phyloP scores from a whole-genome alignment of 2,797 vertebrate species.

The Threskiornis aethiopicus region DNA sequence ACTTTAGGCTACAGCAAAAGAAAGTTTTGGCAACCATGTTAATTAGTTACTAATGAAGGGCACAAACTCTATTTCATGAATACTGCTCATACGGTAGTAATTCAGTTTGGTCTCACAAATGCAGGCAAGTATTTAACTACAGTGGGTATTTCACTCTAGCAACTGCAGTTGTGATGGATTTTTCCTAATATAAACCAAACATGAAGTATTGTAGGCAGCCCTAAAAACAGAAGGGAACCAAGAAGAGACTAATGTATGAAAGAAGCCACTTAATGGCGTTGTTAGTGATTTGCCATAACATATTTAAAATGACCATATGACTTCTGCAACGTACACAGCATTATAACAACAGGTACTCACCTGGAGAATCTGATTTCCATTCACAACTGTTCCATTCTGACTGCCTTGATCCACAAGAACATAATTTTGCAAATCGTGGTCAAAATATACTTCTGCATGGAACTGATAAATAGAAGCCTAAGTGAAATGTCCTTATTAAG shows the following conservation, averaged over 20 bases:
- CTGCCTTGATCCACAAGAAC: slow-evolving; percentile 92
- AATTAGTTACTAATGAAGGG: background rate
- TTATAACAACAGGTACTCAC: slow-evolving; percentile 64
- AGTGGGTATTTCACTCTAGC: background rate
- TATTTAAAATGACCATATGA: background rate
- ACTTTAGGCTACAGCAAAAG: slow-evolving; percentile 83
- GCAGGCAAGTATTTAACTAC: background rate
- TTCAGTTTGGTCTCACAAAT: background rate
- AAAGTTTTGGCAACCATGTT: background rate
- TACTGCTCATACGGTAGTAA: background rate
- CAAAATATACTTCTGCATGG: slow-evolving; percentile 91
- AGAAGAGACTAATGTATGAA: background rate
- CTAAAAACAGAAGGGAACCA: background rate
- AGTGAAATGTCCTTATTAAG: background rate
- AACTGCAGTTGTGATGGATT: background rate
- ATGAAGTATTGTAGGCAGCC: background rate
- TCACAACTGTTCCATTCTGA: slow-evolving; percentile 92
- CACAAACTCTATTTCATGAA: background rate
- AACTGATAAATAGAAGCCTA: slow-evolving; percentile 74
- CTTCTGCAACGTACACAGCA: background rate
- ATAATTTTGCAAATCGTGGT: slow-evolving; percentile 87
- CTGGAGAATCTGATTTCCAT: slow-evolving; percentile 90
- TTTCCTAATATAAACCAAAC: background rate
- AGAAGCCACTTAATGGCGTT: background rate
- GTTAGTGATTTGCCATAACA: background rate